Conservation (phyloP, 2,113 vertebrate species). For the Sander vitreus region DNA sequence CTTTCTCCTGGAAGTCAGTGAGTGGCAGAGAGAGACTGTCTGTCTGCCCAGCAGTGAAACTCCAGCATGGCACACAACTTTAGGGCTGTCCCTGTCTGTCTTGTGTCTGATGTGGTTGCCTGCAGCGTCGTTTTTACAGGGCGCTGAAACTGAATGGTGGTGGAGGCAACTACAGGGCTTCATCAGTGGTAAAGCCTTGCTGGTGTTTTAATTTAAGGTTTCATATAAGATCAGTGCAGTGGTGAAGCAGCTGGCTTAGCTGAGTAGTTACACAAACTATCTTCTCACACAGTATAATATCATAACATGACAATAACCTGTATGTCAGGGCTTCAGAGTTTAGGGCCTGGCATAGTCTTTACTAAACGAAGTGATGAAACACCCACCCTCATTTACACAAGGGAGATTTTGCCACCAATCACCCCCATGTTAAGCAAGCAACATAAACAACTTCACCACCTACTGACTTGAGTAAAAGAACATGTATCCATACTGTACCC, state of each 20-base stretch:
- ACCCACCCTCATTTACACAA: background rate
- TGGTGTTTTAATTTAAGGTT: conserved; percentile 46
- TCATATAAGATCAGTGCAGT: background rate
- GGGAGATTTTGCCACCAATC: background rate
- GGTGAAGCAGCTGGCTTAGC: conserved; percentile 5
- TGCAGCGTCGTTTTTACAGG: conserved; percentile 52
- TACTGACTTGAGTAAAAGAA: background rate
- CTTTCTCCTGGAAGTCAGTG: conserved; percentile 49
- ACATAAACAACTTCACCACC: background rate
- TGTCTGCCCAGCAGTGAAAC: conserved; percentile 50
- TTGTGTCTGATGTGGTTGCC: conserved; percentile 64
- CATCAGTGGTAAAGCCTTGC: background rate
- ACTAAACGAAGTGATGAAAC: conserved; percentile 14
- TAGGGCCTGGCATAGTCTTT: background rate
- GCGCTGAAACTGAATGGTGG: conserved; percentile 19
- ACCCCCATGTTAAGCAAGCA: conserved; percentile 6
- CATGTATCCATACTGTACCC: too few species aligned
- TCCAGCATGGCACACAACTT: conserved; percentile 58
- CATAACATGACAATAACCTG: background rate
- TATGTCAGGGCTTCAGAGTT: background rate
- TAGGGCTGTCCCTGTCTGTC: conserved; percentile 54
- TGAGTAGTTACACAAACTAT: background rate
- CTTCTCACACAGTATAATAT: background rate
- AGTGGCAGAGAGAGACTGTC: conserved; percentile 31
- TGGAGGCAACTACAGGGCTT: conserved; percentile 16